Conservation (phyloP, 64 coral and sea anemone species). For the Cladopsammia gracilis region DNA sequence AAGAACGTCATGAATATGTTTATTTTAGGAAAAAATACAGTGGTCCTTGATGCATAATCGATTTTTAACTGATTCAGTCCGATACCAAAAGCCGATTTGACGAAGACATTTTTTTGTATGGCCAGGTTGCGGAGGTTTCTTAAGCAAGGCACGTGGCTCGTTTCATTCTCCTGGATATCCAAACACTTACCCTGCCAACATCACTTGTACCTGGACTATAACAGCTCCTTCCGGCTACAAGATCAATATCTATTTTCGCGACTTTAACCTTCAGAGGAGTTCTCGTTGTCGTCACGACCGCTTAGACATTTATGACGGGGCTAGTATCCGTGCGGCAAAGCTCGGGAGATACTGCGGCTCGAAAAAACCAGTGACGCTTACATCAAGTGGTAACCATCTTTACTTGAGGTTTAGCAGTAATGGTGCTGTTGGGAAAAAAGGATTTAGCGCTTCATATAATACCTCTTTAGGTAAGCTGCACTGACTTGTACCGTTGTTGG, state of each 20-base stretch:
- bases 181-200: conserved; percentile 31
- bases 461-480: conserved; percentile 49
- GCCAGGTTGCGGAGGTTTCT: conserved; percentile 27
- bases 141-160: conserved; percentile 26
- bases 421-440: conserved; percentile 19
- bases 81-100: no score
- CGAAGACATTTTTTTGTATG: neutral
- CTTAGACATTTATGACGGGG: conserved; percentile 31
- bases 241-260: conserved; percentile 22
- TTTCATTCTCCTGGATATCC: conserved; percentile 50
- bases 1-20: no score
- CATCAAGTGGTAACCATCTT: conserved; percentile 21
- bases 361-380: conserved; percentile 16
- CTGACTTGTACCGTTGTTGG: neutral
- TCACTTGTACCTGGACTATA: conserved; percentile 55
- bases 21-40: no score
- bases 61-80: no score
- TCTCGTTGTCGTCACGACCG: conserved; percentile 13
- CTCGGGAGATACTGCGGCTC: conserved; percentile 45
- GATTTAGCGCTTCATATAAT: conserved; percentile 53
- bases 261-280: conserved; percentile 33
- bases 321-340: conserved; percentile 2
- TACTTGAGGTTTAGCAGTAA: conserved; percentile 38
- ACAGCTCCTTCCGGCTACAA: conserved; percentile 35
- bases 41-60: no score